Percentiles rank a stretch among this genome's conserved stretches.
Evolutionary conservation across 1,140 invertebrate species (phyloP).

Genomic region (Tribolium castaneum): DNA sequence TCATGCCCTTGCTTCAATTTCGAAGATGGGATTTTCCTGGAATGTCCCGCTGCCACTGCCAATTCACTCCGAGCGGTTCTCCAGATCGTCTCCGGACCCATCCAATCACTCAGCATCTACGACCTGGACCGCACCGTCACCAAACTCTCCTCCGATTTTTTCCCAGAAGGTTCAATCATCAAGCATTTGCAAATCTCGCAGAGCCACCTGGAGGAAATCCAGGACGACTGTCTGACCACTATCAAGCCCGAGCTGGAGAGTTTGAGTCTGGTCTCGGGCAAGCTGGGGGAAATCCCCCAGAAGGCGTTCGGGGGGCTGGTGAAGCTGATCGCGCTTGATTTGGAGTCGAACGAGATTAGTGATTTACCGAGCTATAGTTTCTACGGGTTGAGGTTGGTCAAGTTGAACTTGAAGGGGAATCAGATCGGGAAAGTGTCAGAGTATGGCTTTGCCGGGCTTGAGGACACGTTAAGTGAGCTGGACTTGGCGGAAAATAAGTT

Average conservation of each 20-base stretch:
- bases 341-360: slow-evolving; percentile 87
- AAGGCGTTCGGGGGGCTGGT: slow-evolving; percentile 80
- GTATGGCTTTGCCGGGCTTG: slow-evolving; percentile 86
- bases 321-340: slow-evolving; percentile 79
- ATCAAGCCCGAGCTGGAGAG: slow-evolving; percentile 82
- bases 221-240: slow-evolving; percentile 78
- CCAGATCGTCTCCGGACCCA: slow-evolving; percentile 70
- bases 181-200: slow-evolving; percentile 86
- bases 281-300: slow-evolving; percentile 83
- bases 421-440: slow-evolving; percentile 78
- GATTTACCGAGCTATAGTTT: slow-evolving; percentile 88
- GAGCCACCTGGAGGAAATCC: slow-evolving; percentile 79
- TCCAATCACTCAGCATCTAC: slow-evolving; percentile 89
- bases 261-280: slow-evolving; percentile 83
- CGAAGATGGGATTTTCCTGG: slow-evolving; percentile 89
- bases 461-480: slow-evolving; percentile 82
- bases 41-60: slow-evolving; percentile 83
- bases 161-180: slow-evolving; percentile 78
- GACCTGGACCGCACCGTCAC: slow-evolving; percentile 83
- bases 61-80: slow-evolving; percentile 65
- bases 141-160: slow-evolving; percentile 75
- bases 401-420: slow-evolving; percentile 88
- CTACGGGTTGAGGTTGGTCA: slow-evolving; percentile 83
- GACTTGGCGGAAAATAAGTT: slow-evolving; percentile 89
- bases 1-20: slow-evolving; percentile 92